Percentiles rank a stretch among this genome's conserved stretches.
Evolutionary conservation across 2,113 vertebrate genomes (phyloP).

Genomic region (Chamaetylas fuelleborni): DNA sequence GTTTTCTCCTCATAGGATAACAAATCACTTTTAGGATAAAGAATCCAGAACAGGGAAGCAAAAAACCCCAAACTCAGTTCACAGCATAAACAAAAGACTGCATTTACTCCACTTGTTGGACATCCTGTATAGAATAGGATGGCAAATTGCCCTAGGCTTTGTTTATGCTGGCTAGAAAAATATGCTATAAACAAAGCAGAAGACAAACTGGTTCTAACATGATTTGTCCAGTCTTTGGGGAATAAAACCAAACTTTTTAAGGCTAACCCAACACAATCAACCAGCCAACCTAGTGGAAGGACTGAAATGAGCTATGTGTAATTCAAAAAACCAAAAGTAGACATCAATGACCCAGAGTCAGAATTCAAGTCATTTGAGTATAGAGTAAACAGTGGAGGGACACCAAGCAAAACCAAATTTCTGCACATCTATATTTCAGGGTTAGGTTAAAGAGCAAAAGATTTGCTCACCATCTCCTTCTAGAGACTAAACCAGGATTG

Average conservation of each 20-base stretch:
- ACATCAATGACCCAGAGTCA: not conserved
- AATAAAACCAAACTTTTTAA: not conserved
- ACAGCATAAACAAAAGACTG: not conserved
- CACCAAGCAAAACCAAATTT: not conserved
- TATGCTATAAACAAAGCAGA: not conserved
- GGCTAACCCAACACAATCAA: not conserved
- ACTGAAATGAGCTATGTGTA: not conserved
- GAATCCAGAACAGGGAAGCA: not conserved
- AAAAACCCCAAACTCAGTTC: not conserved
- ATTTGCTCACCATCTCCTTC: not conserved
- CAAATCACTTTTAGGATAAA: not conserved
- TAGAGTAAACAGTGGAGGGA: not conserved
- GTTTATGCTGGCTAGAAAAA: conserved; percentile 9
- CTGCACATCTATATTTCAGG: not conserved
- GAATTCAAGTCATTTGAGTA: not conserved
- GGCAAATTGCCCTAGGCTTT: not conserved
- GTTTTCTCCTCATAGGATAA: not conserved
- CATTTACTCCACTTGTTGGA: conserved; percentile 1
- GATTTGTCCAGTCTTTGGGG: not conserved
- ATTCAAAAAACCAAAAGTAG: not conserved
- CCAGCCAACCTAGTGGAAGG: not conserved
- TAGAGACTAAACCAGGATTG: not conserved
- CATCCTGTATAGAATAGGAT: not conserved
- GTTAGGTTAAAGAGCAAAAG: not conserved
- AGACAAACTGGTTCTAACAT: not conserved